Evolutionary conservation across 2,113 vertebrate genomes (phyloP).

Genomic region (Apeltes quadracus): DNA sequence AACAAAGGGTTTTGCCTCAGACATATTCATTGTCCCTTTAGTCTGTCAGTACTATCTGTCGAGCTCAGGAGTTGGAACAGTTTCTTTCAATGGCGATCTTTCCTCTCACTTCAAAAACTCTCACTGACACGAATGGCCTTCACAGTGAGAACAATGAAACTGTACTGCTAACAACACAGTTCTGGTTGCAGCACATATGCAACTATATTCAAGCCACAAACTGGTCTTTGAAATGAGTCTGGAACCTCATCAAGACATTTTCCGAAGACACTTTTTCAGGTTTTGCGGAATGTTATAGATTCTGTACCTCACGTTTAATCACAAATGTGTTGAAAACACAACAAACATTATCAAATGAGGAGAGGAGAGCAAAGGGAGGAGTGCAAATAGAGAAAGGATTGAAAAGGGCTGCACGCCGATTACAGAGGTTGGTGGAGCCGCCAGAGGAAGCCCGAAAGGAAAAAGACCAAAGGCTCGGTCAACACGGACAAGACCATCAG

Average conservation of each 20-base stretch:
- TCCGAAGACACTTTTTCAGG: not conserved
- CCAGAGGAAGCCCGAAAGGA: constrained; percentile 65
- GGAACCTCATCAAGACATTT: not conserved
- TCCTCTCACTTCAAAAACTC: constrained; percentile 44
- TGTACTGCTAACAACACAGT: not conserved
- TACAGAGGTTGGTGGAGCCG: constrained; percentile 52
- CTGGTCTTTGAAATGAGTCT: not conserved
- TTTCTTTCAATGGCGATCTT: constrained; percentile 45
- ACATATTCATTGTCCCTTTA: constrained; percentile 28
- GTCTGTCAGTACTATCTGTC: constrained; percentile 36
- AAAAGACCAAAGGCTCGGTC: constrained; percentile 72
- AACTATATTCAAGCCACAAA: not conserved
- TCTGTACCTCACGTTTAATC: not conserved
- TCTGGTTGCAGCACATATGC: not conserved
- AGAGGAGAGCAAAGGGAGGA: not conserved
- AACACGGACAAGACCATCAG: constrained; percentile 63
- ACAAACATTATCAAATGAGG: not conserved
- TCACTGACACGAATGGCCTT: not conserved
- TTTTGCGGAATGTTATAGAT: not conserved
- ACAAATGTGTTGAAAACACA: not conserved
- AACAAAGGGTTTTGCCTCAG: constrained; percentile 46
- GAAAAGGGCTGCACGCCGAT: constrained; percentile 39
- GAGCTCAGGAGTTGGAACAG: constrained; percentile 32
- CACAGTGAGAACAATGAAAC: constrained; percentile 15
- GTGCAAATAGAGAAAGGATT: constrained; percentile 5